Evolutionary conservation across 1,140 invertebrate genomes (phyloP).

Genomic region (Trichonephila clavipes): DNA sequence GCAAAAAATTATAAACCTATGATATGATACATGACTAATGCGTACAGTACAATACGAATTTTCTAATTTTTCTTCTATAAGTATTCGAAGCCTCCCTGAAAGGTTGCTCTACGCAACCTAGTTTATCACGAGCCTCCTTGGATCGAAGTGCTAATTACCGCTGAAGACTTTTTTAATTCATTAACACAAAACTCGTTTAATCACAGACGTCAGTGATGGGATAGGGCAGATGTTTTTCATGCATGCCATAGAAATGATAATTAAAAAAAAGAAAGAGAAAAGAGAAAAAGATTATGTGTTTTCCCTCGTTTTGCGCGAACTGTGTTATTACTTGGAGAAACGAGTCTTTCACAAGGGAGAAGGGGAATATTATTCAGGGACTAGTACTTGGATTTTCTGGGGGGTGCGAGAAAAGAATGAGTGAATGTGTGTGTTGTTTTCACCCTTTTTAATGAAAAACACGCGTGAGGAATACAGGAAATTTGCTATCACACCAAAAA

Average conservation of each 20-base stretch:
- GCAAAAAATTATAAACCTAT: too few relatives aligned
- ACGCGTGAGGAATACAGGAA: neutral
- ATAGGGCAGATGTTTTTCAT: slow-evolving; percentile 71
- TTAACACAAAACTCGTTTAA: slow-evolving; percentile 69
- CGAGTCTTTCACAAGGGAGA: slow-evolving; percentile 44
- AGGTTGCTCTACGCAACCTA: neutral
- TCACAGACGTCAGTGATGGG: slow-evolving; percentile 69
- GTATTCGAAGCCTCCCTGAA: slow-evolving; percentile 14
- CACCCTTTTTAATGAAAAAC: slow-evolving; percentile 34
- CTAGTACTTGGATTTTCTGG: neutral
- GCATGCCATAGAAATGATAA: slow-evolving; percentile 62
- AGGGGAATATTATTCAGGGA: slow-evolving; percentile 48
- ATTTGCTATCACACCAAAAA: neutral
- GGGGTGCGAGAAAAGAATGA: neutral
- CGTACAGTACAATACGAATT: neutral
- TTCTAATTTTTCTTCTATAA: too few relatives aligned
- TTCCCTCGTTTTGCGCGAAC: slow-evolving; percentile 33
- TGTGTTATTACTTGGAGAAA: slow-evolving; percentile 62
- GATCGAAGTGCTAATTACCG: slow-evolving; percentile 69
- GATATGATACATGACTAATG: neutral
- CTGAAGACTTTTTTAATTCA: slow-evolving; percentile 71
- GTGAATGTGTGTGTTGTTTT: neutral
- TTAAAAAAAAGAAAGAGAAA: slow-evolving; percentile 61
- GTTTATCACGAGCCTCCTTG: slow-evolving; percentile 49
- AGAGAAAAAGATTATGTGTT: slow-evolving; percentile 26